A percentile compares a stretch with the other conserved stretches of the same genome.
phyloP scores from a whole-genome alignment of 2,113 vertebrate genomes.

The Mungos mungo region DNA sequence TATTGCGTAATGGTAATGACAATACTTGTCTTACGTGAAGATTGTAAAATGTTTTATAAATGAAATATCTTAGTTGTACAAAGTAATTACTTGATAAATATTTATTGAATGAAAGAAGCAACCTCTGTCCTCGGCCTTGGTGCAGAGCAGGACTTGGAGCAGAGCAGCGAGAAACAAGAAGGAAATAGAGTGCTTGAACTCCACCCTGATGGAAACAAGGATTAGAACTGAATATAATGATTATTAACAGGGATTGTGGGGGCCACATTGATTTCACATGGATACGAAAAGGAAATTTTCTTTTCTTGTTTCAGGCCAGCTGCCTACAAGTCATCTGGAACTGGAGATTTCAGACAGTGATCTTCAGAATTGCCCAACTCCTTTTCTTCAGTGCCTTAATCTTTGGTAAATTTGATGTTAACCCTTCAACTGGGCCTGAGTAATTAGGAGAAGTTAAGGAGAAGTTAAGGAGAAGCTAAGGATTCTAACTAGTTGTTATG shows the following conservation, averaged over 20 bases:
- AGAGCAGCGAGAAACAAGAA: not conserved
- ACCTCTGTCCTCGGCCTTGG: not conserved
- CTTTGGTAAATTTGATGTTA: slow-evolving; percentile 48
- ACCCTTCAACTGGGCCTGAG: not conserved
- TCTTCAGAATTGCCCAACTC: not conserved
- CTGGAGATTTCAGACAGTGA: not conserved
- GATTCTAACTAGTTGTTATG: not conserved
- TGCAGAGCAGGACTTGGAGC: too few relatives aligned
- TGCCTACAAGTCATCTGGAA: slow-evolving; percentile 24
- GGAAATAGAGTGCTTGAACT: not conserved
- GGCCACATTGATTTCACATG: not conserved
- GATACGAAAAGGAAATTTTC: not conserved
- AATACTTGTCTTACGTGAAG: not conserved
- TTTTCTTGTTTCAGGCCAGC: slow-evolving; percentile 61
- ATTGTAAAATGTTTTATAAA: not conserved
- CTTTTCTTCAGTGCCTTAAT: slow-evolving; percentile 57
- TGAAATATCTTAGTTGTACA: not conserved
- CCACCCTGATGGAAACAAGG: not conserved
- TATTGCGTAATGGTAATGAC: not conserved
- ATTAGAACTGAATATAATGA: not conserved
- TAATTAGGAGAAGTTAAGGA: not conserved
- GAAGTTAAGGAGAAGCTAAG: not conserved
- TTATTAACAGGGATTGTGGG: too few relatives aligned
- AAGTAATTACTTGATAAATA: not conserved
- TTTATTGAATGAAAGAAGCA: not conserved